Percentiles rank a stretch among this genome's conserved stretches.
Evolutionary conservation across 2,797 vertebrate genomes (phyloP).

Genomic region (Steatocranus sp.): DNA sequence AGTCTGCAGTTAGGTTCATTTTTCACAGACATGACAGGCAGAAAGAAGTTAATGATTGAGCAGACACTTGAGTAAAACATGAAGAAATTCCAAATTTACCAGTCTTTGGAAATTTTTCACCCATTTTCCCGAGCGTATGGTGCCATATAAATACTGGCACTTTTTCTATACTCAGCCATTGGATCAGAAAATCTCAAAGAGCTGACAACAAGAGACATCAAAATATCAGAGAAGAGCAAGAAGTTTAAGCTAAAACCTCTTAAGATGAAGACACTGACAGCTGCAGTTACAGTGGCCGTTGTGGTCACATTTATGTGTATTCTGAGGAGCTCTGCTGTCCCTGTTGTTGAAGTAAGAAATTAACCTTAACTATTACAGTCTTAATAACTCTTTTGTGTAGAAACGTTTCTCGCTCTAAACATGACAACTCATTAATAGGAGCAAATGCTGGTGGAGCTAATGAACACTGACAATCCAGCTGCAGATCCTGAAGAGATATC

Average conservation of each 20-base stretch:
- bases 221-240: not conserved
- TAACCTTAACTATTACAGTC: not conserved
- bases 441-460: not conserved
- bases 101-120: not conserved
- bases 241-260: not conserved
- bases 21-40: not conserved
- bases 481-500: not conserved
- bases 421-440: not conserved
- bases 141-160: not conserved
- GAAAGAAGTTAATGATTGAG: not conserved
- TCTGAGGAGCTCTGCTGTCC: slow-evolving; percentile 25
- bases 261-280: slow-evolving; percentile 54
- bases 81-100: not conserved
- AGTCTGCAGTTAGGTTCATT: not conserved
- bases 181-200: not conserved
- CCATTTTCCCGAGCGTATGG: not conserved
- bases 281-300: slow-evolving; percentile 40
- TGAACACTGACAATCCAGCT: not conserved
- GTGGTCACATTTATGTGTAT: slow-evolving; percentile 44
- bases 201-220: not conserved
- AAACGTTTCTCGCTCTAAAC: not conserved
- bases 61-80: not conserved
- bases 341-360: slow-evolving; percentile 41
- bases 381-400: not conserved
- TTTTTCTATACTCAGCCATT: not conserved